Base-by-base conservation (phyloP, 2,113 vertebrate genomes). In the Narcine bancroftii region DNA sequence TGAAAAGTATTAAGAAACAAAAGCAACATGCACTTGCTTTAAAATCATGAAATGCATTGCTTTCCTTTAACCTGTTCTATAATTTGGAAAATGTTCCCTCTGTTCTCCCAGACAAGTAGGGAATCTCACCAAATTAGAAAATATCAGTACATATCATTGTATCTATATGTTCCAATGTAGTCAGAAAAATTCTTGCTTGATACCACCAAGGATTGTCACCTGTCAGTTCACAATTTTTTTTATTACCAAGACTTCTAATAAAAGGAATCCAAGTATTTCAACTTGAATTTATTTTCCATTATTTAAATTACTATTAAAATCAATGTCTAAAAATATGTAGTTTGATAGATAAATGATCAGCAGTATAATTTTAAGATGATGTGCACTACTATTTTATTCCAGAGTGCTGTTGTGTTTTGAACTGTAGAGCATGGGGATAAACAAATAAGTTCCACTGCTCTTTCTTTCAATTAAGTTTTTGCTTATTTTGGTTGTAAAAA, bases 401-500 rank as follows among this genome's bases (percentile, higher is more conserved):
- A 98, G 98, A 99, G 99, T 97, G 95, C 97, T 98, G 97, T 99
- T 99, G 98, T 99, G 98, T 96, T 97, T 97, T 98, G 97, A 97
- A 97, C 96, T 96, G 95, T 94, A 97, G 98, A 98, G 99, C 98
- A 97, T 98, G 97, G 96, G 97, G 97, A 98, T 97, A 97, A 98
- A 99, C 97, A 98, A 99, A 98, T 98, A 97, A 99, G 98, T 97
- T 99, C 98, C 97, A 97, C 97, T 96, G 97, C 97, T 99, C 99
- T 99, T 99, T 98, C 97, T 99, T 99, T 99, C 15, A 69, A 29
- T 91, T 19, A 47, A 91, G 71, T 33, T 71, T 69, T 69, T 45
- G 39, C 47, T 45, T 69, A 39, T 47, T 29, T 45, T 69, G 39
- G 11, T 17, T 45, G 21, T 69, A 66, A 65, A n/a, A 91, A 69